Percentiles rank a stretch among this genome's conserved stretches.
Evolutionary conservation across 2,888 invertebrate species (phyloP).

Genomic region (Cantharis lateralis): DNA sequence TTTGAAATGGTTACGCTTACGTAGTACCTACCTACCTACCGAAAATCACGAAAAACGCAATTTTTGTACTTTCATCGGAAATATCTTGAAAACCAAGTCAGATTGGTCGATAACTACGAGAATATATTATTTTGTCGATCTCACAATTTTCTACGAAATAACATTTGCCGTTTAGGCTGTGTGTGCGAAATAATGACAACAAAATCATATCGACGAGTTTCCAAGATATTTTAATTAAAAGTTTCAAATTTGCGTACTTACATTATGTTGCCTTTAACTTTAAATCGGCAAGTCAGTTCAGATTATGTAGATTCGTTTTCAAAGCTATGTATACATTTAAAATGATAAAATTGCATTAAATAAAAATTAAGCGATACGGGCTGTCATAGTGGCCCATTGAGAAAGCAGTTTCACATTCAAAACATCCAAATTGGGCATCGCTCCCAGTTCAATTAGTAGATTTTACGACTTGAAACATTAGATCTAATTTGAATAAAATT

Average conservation of each 20-base stretch:
- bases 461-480: not conserved
- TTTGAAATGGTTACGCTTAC: too few relatives aligned
- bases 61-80: not conserved
- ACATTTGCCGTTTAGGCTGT: not conserved
- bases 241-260: too few relatives aligned
- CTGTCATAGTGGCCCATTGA: not conserved
- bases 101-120: not conserved
- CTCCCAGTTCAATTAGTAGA: not conserved
- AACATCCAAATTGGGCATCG: not conserved
- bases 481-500: not conserved
- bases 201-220: not conserved
- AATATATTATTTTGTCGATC: not conserved
- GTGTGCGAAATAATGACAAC: too few relatives aligned
- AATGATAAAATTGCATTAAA: not conserved
- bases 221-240: not conserved
- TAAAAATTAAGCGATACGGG: not conserved
- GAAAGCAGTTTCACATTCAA: not conserved
- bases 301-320: not conserved
- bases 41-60: not conserved
- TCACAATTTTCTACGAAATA: not conserved
- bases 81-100: not conserved
- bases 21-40: too few relatives aligned
- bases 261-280: not conserved
- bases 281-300: not conserved
- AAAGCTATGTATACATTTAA: not conserved